Evolutionary conservation across 2,888 invertebrate genomes (phyloP), one percentile per base, ranked within the genome.

Genomic region (Eristalinus sepulchralis): DNA sequence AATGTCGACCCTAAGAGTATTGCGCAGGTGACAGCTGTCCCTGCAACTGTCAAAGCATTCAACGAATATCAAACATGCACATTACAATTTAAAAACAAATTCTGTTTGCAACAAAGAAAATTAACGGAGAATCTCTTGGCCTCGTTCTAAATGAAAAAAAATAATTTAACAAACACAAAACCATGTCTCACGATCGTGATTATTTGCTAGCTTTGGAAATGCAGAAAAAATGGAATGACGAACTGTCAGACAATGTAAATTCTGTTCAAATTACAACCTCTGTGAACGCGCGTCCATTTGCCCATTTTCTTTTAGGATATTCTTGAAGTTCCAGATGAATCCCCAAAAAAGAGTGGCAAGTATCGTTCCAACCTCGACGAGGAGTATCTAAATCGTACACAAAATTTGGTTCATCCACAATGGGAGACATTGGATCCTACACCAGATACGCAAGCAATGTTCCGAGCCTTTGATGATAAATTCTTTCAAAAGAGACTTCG

Each of bases 401-500:
- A 90, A 33, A 92, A 93, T 62, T 78, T 93, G 27, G 93, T 92
- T 0, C 92, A 93, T 86, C 92, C 93, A 0, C 89, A 91, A 67
- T 93, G 93, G 94, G 99, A 99, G 92, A 91, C 96, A 0, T 94
- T 97, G 1, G 99, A 99, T 93, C 99, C 99, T 0, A 98, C 96
- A 11, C 99, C 99, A 0, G 97, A 99, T 92, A 95, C 99, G 39
- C 94, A 96, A 90, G 94, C 94, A 0, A 93, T 99, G 83, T 99
- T 99, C 91, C 90, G 95, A 0, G 95, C 96, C 87, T 99, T 98
- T 90, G 96, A 99, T 92, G 93, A 94, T 27, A 94, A 95, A 88
- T 99, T 97, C 91, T 99, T 99, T 91, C 95, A 95, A 94, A 94
- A 95, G 6, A 94, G 94, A 88, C 93, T 99, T 34, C 92, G 94